Evolutionary conservation across 2,888 invertebrate genomes (phyloP).

Genomic region (Erebia ligea): DNA sequence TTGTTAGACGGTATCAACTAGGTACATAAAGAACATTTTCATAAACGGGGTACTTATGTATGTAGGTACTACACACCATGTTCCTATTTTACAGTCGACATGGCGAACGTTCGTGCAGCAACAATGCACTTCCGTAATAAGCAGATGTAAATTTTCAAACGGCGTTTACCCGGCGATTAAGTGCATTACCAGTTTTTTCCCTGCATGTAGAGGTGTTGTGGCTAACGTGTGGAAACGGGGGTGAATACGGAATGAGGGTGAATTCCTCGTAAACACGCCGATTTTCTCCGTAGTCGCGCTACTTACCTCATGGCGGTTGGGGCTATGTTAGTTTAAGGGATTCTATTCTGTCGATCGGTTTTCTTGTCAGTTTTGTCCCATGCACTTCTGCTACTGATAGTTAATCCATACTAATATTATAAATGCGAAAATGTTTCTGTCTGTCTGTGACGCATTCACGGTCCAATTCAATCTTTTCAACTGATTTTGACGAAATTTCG

Average conservation of each 20-base stretch:
- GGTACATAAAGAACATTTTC: no score
- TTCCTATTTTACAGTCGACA: neutral
- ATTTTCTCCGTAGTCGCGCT: conserved; percentile 21
- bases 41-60: no score
- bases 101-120: neutral
- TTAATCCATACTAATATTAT: no score
- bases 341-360: no score
- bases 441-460: no score
- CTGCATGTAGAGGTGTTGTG: conserved; percentile 13
- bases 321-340: no score
- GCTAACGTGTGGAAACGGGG: conserved; percentile 34
- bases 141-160: conserved; percentile 15
- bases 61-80: neutral
- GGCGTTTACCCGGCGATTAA: conserved; percentile 22
- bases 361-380: no score
- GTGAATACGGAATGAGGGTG: conserved; percentile 36
- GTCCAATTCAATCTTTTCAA: no score
- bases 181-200: conserved; percentile 26
- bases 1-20: no score
- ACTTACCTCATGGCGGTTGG: conserved; percentile 21
- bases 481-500: no score
- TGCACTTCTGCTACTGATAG: no score
- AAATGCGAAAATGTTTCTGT: no score
- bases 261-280: conserved; percentile 24
- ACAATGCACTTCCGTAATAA: neutral